A percentile compares a stretch with the other conserved stretches of the same genome.
Evolutionary conservation across 92 coral and sea anemone genomes (phyloP).

Genomic region (Chrysogorgia sp.): DNA sequence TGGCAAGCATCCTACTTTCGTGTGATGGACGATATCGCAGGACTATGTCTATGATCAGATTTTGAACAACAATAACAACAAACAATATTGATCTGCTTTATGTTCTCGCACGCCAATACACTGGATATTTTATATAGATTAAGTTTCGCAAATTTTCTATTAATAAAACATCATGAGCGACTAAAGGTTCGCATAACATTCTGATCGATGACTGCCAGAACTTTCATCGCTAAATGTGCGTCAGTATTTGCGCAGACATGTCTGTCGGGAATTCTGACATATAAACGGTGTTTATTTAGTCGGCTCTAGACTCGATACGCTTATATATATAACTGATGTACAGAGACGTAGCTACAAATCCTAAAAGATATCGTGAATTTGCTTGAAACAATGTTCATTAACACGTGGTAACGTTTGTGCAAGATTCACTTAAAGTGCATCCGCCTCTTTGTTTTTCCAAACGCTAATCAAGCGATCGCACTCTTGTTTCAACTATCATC

Average conservation of each 20-base stretch:
- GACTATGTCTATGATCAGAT: neutral
- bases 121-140: too few relatives aligned
- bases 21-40: too few relatives aligned
- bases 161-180: neutral
- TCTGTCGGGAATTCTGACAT: conserved; percentile 14
- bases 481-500: conserved; percentile 34
- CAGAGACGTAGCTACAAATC: neutral
- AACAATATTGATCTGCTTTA: neutral
- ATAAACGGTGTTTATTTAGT: neutral
- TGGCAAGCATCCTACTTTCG: too few relatives aligned
- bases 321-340: conserved; percentile 8
- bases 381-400: neutral
- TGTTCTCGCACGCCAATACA: too few relatives aligned
- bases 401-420: conserved; percentile 38
- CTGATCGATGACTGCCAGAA: neutral
- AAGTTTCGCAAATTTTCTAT: neutral
- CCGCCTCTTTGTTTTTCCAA: conserved; percentile 53
- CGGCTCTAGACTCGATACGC: neutral
- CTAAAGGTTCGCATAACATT: neutral
- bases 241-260: neutral
- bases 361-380: neutral
- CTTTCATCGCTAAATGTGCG: neutral
- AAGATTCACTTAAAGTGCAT: conserved; percentile 45
- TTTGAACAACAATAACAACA: neutral
- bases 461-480: conserved; percentile 50